Evolutionary conservation across 2,797 vertebrate species (phyloP), one percentile per base, ranked within the genome.

Genomic region (Hipposideros larvatus): DNA sequence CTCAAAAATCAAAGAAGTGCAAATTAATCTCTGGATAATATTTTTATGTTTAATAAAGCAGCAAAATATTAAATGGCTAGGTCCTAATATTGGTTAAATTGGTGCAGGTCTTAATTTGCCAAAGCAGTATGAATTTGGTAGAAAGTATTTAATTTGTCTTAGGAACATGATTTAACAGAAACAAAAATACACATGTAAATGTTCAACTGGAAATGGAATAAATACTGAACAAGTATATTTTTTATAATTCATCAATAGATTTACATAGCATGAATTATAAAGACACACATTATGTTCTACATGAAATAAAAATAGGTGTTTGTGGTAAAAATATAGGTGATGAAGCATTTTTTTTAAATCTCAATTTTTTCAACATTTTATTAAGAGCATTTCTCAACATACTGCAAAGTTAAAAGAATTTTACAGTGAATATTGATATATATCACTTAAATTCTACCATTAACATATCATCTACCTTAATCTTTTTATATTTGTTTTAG

Each of bases 11-110:
- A 41, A 79, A 74, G 8, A 92, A 46, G 34, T 48, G 2, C 9
- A 88, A 61, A 80, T 74, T 95, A 83, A 80, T 7, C 16, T 88
- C 63, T 86, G 63, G 22, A 37, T 91, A 43, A 28, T 89, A 70
- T 80, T 89, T 75, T 92, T 26, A 57, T 92, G 43, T 21, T 85
- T 94, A 79, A 28, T 91, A 94, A 89, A 80, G 51, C 24, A 85
- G n/a, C 11, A 80, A 86, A 84, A 80, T 75, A 34, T 18, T 85
- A 19, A 85, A 82, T 78, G 46, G 34, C 28, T 63, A 31, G 7
- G 26, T 89, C 10, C n/a, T 63, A 37, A 61, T 41, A n/a, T 41
- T 68, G 37, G 4, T 68, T 75, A 63, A 85, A 84, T 79, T 95
- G 31, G 7, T 85, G 41, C 53, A 28, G 10, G 22, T 87, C 90